Conservation (phyloP, 2,888 invertebrate genomes). For the Aplocera efformata region DNA sequence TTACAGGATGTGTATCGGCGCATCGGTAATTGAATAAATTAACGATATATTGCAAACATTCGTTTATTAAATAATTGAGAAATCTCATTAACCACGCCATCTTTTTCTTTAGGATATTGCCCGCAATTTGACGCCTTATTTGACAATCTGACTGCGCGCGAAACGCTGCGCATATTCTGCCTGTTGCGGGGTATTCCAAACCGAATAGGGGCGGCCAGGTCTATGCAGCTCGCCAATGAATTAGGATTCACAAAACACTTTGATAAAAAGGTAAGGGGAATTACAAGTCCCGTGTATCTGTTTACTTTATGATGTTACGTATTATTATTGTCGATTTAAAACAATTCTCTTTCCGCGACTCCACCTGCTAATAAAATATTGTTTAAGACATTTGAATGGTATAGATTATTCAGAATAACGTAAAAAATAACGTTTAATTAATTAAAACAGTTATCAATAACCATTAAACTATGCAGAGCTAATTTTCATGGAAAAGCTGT, state of each 20-base stretch:
- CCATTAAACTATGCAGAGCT: too few relatives aligned
- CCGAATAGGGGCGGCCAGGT: slow-evolving; percentile 61
- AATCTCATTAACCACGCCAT: neutral
- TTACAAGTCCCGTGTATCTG: too few relatives aligned
- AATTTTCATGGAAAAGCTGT: too few relatives aligned
- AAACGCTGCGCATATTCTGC: slow-evolving; percentile 84
- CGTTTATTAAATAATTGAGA: neutral
- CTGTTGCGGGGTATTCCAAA: slow-evolving; percentile 82
- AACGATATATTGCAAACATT: too few relatives aligned
- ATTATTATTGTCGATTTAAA: too few relatives aligned
- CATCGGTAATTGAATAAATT: slow-evolving; percentile 64
- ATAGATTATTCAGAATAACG: too few relatives aligned
- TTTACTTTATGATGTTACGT: too few relatives aligned
- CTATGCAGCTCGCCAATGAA: slow-evolving; percentile 70
- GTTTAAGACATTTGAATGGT: too few relatives aligned
- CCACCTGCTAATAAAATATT: too few relatives aligned
- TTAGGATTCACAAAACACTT: slow-evolving; percentile 81
- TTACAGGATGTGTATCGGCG: slow-evolving; percentile 80
- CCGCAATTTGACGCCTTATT: slow-evolving; percentile 88
- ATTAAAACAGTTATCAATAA: too few relatives aligned
- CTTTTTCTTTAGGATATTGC: slow-evolving; percentile 79
- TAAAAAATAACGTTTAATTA: too few relatives aligned
- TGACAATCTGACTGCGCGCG: slow-evolving; percentile 85
- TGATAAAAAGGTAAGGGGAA: slow-evolving; percentile 73
- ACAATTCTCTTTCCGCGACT: too few relatives aligned